phyloP scores from a whole-genome alignment of 2,113 vertebrate species.

The Engraulis encrasicolus region DNA sequence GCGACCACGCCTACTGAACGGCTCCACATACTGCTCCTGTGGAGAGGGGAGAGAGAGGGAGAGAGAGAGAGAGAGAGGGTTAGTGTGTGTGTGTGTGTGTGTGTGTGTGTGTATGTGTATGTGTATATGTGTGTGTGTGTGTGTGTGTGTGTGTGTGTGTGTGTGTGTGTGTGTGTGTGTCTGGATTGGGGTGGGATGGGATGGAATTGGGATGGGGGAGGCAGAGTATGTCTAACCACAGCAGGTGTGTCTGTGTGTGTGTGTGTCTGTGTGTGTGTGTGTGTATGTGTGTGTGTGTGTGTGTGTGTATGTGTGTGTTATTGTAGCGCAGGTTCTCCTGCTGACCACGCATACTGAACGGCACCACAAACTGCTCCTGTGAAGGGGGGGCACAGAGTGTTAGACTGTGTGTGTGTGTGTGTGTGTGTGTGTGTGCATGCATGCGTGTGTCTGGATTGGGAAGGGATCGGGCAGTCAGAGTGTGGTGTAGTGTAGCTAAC shows the following conservation, averaged over 20 bases:
- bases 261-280: not conserved
- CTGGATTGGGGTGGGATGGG: not conserved
- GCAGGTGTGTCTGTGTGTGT: not conserved
- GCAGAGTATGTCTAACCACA: too few relatives aligned
- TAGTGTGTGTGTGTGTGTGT: not conserved
- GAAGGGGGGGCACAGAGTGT: constrained; percentile 33
- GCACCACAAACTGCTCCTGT: constrained; percentile 92
- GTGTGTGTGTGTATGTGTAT: not conserved
- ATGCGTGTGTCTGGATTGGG: not conserved
- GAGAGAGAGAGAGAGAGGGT: not conserved
- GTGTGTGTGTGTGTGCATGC: not conserved
- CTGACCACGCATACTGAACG: constrained; percentile 87
- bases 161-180: not conserved
- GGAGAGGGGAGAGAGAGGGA: constrained; percentile 35
- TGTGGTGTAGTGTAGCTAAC: too few relatives aligned
- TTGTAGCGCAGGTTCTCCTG: constrained; percentile 96
- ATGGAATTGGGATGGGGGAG: too few relatives aligned
- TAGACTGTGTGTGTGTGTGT: not conserved
- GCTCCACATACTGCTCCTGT: constrained; percentile 92
- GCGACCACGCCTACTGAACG: constrained; percentile 87
- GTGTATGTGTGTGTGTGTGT: not conserved
- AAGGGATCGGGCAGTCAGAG: too few relatives aligned
- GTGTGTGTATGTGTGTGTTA: constrained; percentile 50
- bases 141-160: not conserved
- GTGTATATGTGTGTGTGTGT: not conserved